Base-by-base conservation (phyloP, 2,888 invertebrate species). In the Heliconius hortense region DNA sequence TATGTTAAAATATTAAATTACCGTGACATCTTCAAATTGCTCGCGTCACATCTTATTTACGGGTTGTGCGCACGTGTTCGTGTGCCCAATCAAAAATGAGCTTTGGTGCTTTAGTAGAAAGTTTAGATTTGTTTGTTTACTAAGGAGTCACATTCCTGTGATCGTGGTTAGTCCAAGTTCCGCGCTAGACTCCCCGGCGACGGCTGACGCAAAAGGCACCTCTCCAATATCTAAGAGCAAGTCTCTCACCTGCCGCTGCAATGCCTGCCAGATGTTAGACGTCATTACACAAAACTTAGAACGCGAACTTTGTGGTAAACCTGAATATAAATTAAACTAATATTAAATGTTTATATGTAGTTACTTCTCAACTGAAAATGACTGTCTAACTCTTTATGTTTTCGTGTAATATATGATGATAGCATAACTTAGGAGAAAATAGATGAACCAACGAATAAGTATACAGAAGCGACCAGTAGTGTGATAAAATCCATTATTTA, bases 31-130 rank as follows among this genome's bases (percentile, higher is more conserved):
- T 80, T 82, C 80, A 80, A 81, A 82, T 81, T 77, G 79, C 77
- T 82, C 79, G 79, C 83, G 82, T 83, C 85, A 83, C 81, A 77
- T 69, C 73, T 80, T 85, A 84, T 83, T 84, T 83, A 82, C 77
- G 75, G 75, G 63, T 43, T 60, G 39, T 39, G 64, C 35, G 75
- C 76, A 76, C 74, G 77, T 73, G 64, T 56, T n/a, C 3, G 18
- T 11, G 8, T 7, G 13, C 24, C 24, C 31, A 73, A 10, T 62
- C 15, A 18, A 62, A 76, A 74, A 24, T 64, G 43, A 24, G 59
- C 72, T 71, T 28, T 74, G 56, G 15, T 4, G n/a, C 2, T 10
- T 10, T 10, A 24, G 11, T 15, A 35, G 43, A 60, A 39, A 39
- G 68, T 24, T 69, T 39, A 18, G 13, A 63, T 67, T 76, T 28